These are phyloP conservation scores for Acanthisitta chloris DNA, from an alignment of 2,113 vertebrate genomes.

Conservation along the genomic window DNA sequence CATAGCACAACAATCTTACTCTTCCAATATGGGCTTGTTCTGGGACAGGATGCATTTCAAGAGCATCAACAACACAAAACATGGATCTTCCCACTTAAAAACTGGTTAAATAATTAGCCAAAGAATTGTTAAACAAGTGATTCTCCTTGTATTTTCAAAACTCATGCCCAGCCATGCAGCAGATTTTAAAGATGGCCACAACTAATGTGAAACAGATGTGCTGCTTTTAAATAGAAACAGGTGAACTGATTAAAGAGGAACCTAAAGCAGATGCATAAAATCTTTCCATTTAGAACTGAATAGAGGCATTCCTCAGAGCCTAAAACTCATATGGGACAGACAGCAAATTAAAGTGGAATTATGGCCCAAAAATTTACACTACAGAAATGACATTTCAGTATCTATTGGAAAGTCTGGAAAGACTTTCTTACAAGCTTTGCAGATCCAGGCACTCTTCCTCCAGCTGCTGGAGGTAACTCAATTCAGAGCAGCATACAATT, in stretches of 20 bases:
- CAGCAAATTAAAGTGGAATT: conserved; percentile 35
- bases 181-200: conserved; percentile 54
- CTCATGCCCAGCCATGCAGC: conserved; percentile 27
- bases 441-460: neutral
- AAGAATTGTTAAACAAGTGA: conserved; percentile 31
- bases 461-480: conserved; percentile 3
- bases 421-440: neutral
- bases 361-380: conserved; percentile 3
- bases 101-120: neutral
- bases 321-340: neutral
- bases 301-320: neutral
- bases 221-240: conserved; percentile 63
- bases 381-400: conserved; percentile 6
- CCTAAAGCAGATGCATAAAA: conserved; percentile 58
- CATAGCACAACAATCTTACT: neutral
- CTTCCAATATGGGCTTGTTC: neutral
- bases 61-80: neutral
- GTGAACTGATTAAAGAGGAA: conserved; percentile 62
- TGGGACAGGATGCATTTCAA: neutral
- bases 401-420: neutral
- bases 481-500: neutral
- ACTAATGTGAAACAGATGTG: conserved; percentile 57
- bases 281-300: conserved; percentile 40
- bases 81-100: neutral
- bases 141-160: conserved; percentile 30